A percentile compares a stretch with the other conserved stretches of the same genome.
Evolutionary conservation across 2,797 vertebrate species (phyloP).

Genomic region (Ciconia nigra): DNA sequence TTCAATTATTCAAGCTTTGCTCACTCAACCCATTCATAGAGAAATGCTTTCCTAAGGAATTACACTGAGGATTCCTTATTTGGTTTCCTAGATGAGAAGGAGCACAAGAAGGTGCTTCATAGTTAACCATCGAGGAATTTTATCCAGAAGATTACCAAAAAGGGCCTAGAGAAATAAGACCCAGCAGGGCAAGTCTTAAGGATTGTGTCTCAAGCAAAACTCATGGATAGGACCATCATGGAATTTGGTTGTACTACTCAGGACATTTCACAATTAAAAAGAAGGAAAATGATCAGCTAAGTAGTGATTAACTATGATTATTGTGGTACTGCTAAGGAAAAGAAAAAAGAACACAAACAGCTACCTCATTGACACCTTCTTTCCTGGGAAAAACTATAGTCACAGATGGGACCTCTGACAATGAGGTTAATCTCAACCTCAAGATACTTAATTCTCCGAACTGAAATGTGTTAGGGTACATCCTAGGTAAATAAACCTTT

Average conservation of each 20-base stretch:
- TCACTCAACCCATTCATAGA: not conserved
- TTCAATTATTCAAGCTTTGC: not conserved
- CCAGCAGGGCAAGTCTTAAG: not conserved
- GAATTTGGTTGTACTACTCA: not conserved
- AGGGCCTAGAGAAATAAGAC: not conserved
- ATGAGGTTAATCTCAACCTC: not conserved
- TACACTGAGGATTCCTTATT: not conserved
- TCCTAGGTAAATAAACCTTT: not conserved
- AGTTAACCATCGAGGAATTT: not conserved
- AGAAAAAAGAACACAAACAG: not conserved
- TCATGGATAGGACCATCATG: rapidly evolving
- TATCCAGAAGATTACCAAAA: not conserved
- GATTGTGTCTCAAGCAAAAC: not conserved
- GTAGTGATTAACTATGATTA: not conserved
- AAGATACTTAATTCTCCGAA: not conserved
- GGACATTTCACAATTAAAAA: not conserved
- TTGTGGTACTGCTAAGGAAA: not conserved
- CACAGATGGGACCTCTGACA: not conserved
- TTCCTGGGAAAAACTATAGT: not conserved
- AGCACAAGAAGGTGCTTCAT: not conserved
- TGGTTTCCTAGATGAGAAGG: not conserved
- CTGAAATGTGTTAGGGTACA: not conserved
- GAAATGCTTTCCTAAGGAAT: not conserved
- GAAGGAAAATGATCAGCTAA: not conserved
- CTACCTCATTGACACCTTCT: not conserved